Base-by-base conservation (phyloP, 2,888 invertebrate genomes). In the Hipparchia semele region DNA sequence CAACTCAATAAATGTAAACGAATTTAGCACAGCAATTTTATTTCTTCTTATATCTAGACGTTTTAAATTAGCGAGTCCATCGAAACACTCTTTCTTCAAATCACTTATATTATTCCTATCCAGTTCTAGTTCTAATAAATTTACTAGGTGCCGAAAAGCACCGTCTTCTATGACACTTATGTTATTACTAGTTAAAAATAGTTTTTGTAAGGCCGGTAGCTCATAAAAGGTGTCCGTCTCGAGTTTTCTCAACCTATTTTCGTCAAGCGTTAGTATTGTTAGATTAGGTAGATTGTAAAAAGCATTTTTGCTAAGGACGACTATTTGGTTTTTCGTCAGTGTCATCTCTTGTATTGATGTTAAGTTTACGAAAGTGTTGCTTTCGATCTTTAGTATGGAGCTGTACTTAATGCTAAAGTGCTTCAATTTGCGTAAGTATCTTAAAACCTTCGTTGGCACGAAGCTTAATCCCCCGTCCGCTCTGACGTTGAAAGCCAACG, bases 181-280 rank as follows among this genome's bases (percentile, higher is more conserved):
- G 82, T 97, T 96, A 90, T 99, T 99, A 86, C 96, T 96, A 84
- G 98, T 98, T 71, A 99, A 94, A 82, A 96, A 96, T 71, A 99
- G 94, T 80, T 96, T 96, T 79, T 96, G 95, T 79, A 97, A 90
- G 39, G 94, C 92, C 0, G 97, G 97, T 73, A 97, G 86, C 83
- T 96, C 96, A 69, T 96, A 95, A 88, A 98, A 98, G 2, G 96
- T 96, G 80, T 96, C 95, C 65, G 96, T 95, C 81, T 96, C 96
- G 77, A 98, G 94, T 83, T 96, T 97, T 46, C 94, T 94, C 83
- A 98, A 96, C 81, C 94, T 94, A 88, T 98, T 98, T 80, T 96
- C 96, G 78, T 96, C 96, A 82, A 98, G 87, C 79, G 96, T 96
- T 65, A 98, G 91, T 59, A 95, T 90, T 23, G 95, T 95, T 78